phyloP scores from a whole-genome alignment of 2,888 invertebrate genomes.

The Stenolophus ochropezus region DNA sequence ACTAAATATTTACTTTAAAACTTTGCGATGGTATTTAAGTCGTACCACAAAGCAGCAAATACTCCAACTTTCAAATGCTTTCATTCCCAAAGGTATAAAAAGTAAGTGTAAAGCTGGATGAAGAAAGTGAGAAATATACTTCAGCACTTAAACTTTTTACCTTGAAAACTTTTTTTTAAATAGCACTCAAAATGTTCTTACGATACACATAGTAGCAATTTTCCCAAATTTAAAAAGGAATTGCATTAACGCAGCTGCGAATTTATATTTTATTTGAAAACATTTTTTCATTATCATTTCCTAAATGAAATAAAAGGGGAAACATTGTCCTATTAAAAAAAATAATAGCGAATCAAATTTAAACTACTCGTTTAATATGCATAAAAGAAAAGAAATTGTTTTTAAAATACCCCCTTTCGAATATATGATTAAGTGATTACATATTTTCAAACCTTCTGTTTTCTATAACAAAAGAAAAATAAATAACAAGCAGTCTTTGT shows the following conservation, averaged over 20 bases:
- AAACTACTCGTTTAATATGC: no score
- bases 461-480: slow-evolving; percentile 5
- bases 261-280: background rate
- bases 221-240: background rate
- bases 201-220: background rate
- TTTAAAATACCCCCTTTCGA: background rate
- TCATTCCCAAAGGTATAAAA: slow-evolving; percentile 26
- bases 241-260: background rate
- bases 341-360: no score
- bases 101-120: slow-evolving; percentile 12
- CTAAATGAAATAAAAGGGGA: no score
- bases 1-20: slow-evolving; percentile 33
- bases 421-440: background rate
- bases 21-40: slow-evolving; percentile 11
- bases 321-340: no score
- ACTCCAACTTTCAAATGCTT: slow-evolving; percentile 17
- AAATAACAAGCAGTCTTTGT: background rate
- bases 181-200: background rate
- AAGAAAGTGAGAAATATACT: slow-evolving; percentile 27
- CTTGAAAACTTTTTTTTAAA: slow-evolving; percentile 29
- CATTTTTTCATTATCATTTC: background rate
- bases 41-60: slow-evolving; percentile 4
- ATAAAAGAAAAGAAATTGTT: background rate
- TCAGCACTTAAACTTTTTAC: slow-evolving; percentile 14
- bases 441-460: background rate